Percentiles rank a stretch among this genome's conserved stretches.
Conservation (phyloP, 2,888 invertebrate genomes). For the Standfussiana lucernea region DNA sequence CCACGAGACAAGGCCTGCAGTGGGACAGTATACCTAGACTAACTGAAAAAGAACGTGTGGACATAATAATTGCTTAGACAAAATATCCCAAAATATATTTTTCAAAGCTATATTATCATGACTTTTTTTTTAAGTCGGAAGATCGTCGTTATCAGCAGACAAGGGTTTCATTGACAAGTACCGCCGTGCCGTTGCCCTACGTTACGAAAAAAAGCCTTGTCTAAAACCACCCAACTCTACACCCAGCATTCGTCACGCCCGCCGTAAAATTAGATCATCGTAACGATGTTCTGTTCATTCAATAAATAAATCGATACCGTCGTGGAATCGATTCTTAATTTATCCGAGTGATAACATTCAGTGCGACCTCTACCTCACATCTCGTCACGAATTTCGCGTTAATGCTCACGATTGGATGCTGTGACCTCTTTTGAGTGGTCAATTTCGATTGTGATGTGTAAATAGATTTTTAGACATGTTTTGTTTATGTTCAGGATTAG, state of each 20-base stretch:
- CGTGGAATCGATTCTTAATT: constrained; percentile 78
- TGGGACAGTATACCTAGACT: not conserved
- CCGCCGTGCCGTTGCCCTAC: not conserved
- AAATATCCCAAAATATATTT: not conserved
- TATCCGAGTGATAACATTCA: constrained; percentile 79
- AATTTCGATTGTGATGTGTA: constrained; percentile 61
- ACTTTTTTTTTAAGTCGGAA: not conserved
- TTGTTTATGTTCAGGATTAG: constrained; percentile 52
- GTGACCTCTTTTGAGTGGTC: constrained; percentile 67
- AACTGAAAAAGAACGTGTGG: too few species aligned
- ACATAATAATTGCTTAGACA: too few species aligned
- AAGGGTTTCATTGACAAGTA: not conserved
- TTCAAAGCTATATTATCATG: not conserved
- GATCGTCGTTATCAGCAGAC: not conserved
- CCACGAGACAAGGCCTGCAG: too few species aligned
- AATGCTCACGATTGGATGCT: constrained; percentile 71
- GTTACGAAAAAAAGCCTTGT: constrained; percentile 5
- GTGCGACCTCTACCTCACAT: constrained; percentile 73
- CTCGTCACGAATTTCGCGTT: constrained; percentile 75
- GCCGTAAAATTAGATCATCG: constrained; percentile 84
- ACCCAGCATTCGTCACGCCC: constrained; percentile 70
- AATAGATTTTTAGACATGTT: constrained; percentile 46
- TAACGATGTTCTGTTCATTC: constrained; percentile 68
- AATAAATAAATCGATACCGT: constrained; percentile 78
- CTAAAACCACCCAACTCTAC: constrained; percentile 43